Base-by-base conservation (phyloP, 2,888 invertebrate genomes). In the Phrixothrix hirtus region DNA sequence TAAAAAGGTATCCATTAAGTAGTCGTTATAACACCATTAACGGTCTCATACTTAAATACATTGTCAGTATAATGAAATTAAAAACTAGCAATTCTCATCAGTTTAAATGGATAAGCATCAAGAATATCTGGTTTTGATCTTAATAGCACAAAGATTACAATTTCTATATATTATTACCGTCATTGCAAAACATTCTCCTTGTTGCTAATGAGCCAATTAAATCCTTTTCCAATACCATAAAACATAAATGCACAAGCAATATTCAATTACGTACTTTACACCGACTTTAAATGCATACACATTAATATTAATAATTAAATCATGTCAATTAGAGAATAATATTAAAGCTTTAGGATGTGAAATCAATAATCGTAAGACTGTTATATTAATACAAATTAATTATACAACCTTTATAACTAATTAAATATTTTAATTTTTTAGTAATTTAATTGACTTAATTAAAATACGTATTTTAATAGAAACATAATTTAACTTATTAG, bases 161-260 rank as follows among this genome's bases (percentile, higher is more conserved):
- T 43, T 55, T 51, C 39, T 32, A 37, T 32, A 39, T 32, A 47
- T 41, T 50, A 51, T 51, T 41, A 36, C 47, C 47, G 51, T 55
- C 55, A 39, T 47, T 55, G 37, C 47, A 55, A 47, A 47, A 55
- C 55, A 51, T 50, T 55, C 43, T 34, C 47, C 51, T 47, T 51
- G 46, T 51, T 51, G 53, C 46, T 57, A 57, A 57, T 53, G 53
- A 57, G 57, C 53, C 57, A 57, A 57, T 57, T 57, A 57, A 53
- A 42, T 31, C 45, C 49, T 49, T 53, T 57, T 57, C 31, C 39
- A 35, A 34, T 34, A 44, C 25, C 12, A 44, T 49, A 45, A 57
- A 57, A 46, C 49, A 38, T 44, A 48, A 49, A 54, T 49, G 41
- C 32, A 30, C 45, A 31, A 38, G 41, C 49, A 44, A 42, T 53